Conservation (phyloP, 2,797 vertebrate genomes). For the Epinephelus coioides region DNA sequence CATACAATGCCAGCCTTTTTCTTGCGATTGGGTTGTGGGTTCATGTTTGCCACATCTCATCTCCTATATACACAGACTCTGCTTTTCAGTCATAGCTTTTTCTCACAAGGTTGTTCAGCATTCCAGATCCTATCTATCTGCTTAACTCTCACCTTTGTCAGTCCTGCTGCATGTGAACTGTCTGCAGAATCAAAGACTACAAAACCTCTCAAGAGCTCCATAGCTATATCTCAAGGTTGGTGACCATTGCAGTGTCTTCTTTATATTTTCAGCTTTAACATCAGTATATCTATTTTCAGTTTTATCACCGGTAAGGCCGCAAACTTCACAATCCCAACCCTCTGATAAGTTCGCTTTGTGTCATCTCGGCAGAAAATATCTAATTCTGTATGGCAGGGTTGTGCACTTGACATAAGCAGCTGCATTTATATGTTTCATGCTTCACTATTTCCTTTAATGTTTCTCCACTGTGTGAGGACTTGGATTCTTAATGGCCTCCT, state of each 20-base stretch:
- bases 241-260: constrained; percentile 32
- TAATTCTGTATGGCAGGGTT: constrained; percentile 28
- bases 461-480: constrained; percentile 59
- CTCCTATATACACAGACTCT: not conserved
- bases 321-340: constrained; percentile 37
- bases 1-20: too few species aligned
- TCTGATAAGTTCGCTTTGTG: constrained; percentile 35
- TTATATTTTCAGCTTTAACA: constrained; percentile 19
- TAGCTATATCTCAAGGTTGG: constrained; percentile 35
- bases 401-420: constrained; percentile 47
- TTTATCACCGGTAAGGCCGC: constrained; percentile 7
- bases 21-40: not conserved
- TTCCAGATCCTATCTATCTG: constrained; percentile 56
- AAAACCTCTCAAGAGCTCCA: constrained; percentile 47
- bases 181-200: constrained; percentile 43
- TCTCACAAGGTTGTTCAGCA: constrained; percentile 49
- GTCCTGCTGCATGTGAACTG: constrained; percentile 18
- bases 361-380: constrained; percentile 54
- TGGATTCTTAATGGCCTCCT: constrained; percentile 64
- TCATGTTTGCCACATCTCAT: constrained; percentile 11
- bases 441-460: constrained; percentile 71
- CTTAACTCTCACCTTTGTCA: constrained; percentile 66
- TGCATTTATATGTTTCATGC: constrained; percentile 68
- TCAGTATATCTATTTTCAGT: constrained; percentile 12
- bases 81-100: constrained; percentile 26